These are phyloP conservation scores for Recurvirostra avosetta DNA, from an alignment of 2,113 vertebrate genomes.

Conservation along the genomic window DNA sequence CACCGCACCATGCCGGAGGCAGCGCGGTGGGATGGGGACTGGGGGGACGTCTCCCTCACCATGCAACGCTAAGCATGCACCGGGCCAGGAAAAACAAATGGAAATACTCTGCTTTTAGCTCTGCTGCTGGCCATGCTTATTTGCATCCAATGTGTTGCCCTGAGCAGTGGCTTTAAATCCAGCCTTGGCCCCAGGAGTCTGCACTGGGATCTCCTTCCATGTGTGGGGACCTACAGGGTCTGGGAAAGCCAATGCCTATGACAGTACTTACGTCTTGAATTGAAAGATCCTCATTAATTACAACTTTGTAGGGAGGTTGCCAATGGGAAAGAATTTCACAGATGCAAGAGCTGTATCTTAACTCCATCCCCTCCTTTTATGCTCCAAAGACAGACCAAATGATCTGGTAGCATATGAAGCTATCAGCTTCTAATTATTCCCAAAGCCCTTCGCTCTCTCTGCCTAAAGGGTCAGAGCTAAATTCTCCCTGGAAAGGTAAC, in stretches of 20 bases:
- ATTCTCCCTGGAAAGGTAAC: conserved; percentile 35
- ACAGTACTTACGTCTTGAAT: not conserved
- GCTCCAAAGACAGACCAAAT: not conserved
- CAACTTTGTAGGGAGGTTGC: not conserved
- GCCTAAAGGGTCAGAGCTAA: not conserved
- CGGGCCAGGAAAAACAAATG: not conserved
- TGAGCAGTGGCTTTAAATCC: not conserved
- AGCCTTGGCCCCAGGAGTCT: not conserved
- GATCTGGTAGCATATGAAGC: not conserved
- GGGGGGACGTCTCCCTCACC: not conserved
- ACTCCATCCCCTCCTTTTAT: not conserved
- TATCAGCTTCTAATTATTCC: not conserved
- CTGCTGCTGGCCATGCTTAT: not conserved
- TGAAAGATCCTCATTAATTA: not conserved
- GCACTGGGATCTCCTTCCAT: not conserved
- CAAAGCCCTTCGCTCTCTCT: not conserved
- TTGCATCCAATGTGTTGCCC: not conserved
- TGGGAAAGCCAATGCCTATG: not conserved
- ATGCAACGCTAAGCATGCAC: accelerated
- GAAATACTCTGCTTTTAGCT: not conserved
- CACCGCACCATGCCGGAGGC: accelerated
- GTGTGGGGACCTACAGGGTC: not conserved
- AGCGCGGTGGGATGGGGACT: not conserved
- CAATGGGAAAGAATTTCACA: conserved; percentile 6
- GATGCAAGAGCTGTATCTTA: not conserved